phyloP scores from a whole-genome alignment of 2,797 vertebrate genomes.

The Cheirogaleus major region DNA sequence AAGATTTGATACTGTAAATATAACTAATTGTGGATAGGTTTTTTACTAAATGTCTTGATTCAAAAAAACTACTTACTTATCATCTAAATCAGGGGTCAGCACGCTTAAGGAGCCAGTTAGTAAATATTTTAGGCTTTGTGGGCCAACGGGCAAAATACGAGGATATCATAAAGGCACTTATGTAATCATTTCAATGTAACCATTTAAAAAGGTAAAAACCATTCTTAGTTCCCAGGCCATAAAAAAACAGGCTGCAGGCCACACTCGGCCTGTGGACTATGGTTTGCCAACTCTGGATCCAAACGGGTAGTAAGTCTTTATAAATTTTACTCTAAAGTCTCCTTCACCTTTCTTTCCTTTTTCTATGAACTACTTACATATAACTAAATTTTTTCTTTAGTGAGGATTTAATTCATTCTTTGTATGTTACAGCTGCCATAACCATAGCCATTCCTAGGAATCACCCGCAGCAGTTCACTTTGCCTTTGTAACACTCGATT shows the following conservation, averaged over 20 bases:
- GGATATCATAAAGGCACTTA: not conserved
- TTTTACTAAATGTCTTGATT: conserved; percentile 17
- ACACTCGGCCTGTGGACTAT: not conserved
- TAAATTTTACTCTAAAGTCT: conserved; percentile 4
- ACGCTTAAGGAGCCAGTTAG: not conserved
- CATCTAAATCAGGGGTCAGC: not conserved
- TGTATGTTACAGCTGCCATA: not conserved
- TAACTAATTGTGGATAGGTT: not conserved
- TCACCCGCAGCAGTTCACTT: not conserved
- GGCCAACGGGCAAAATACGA: not conserved
- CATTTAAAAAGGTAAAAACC: conserved; percentile 11
- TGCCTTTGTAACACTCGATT: not conserved
- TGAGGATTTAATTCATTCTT: not conserved
- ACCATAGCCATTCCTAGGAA: not conserved
- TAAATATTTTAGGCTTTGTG: conserved; percentile 27
- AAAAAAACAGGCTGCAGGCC: not conserved
- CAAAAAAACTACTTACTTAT: conserved; percentile 21
- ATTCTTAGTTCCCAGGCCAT: not conserved
- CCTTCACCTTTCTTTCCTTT: conserved; percentile 26
- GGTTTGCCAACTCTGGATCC: not conserved
- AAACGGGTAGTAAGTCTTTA: not conserved
- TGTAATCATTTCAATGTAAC: conserved; percentile 10
- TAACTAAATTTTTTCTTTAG: conserved; percentile 4
- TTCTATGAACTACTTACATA: not conserved
- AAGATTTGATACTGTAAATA: not conserved